Conservation (phyloP, 37 sponge, comb jelly and placozoan genomes). For the Theonella swinhoei region DNA sequence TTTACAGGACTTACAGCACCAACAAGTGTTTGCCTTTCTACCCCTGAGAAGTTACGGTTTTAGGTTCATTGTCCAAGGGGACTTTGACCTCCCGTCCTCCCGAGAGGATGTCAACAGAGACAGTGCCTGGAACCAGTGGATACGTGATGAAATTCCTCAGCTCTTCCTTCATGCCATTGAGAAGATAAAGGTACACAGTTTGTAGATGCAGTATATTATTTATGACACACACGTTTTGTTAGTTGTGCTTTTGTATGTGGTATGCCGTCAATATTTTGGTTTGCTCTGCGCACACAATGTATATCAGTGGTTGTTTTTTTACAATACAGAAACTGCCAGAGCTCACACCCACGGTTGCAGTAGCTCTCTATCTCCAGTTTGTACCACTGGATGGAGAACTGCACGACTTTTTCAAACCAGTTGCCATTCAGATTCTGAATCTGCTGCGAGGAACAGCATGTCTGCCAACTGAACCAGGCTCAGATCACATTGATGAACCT, state of each 20-base stretch:
- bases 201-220: background rate
- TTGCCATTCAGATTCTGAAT: conserved; percentile 41
- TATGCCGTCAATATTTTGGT: no score
- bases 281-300: no score
- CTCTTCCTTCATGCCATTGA: conserved; percentile 41
- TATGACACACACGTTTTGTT: background rate
- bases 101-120: conserved; percentile 62
- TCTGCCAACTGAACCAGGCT: conserved; percentile 44
- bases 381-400: conserved; percentile 69
- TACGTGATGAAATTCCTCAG: conserved; percentile 59
- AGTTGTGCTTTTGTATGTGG: background rate
- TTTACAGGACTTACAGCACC: conserved; percentile 47
- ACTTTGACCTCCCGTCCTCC: conserved; percentile 76
- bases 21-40: conserved; percentile 76
- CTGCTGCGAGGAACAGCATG: conserved; percentile 41
- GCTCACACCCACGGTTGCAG: conserved; percentile 31
- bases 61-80: conserved; percentile 69
- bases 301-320: no score
- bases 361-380: conserved; percentile 55
- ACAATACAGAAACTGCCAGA: conserved; percentile 19
- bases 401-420: conserved; percentile 66
- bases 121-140: conserved; percentile 79
- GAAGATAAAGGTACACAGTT: conserved; percentile 27
- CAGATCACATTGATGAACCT: background rate
- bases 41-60: conserved; percentile 73